Base-by-base conservation (phyloP, 2,797 vertebrate species). In the Eremophila alpestris region DNA sequence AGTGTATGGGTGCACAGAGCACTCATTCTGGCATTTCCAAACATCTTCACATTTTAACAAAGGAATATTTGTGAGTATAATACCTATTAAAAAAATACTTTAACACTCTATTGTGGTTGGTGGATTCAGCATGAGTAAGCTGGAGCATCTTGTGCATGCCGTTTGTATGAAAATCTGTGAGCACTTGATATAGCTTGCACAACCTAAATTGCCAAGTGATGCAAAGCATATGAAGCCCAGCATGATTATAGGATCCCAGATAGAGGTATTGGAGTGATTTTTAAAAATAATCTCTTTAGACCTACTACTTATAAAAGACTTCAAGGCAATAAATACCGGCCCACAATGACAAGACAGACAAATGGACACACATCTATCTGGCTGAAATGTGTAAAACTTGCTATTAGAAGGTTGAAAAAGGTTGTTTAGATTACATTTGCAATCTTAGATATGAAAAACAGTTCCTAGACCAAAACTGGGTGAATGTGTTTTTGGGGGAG, bases 131-230 rank as follows among this genome's bases (percentile, higher is more conserved):
- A 0, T 74, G 52, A 62, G 24, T 64, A 52, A 89, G 14, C 30
- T 93, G 79, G 54, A 83, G 83, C 80, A 83, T 78, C 65, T 88
- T 86, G 76, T 83, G 6, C 16, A 13, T 56, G 38, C 75, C 45
- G 52, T 71, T 86, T 14, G 76, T 90, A 13, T 91, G 87, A 85
- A 95, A 85, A 79, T 90, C 70, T 87, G 55, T 45, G 63, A 82
- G 41, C 15, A 55, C 38, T 70, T 85, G 77, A 63, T 93, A 64
- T 49, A 93, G 64, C 71, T 86, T 92, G 82, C 19, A 68, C 60
- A 87, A 65, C 41, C 40, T 75, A 52, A 86, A 77, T 77, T 93
- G 41, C 81, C 62, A 85, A 83, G 79, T 43, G 76, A 67, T 74
- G 56, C 68, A 91, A 89, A 91, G 65, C 64, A 87, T 69, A 58